A percentile compares a stretch with the other conserved stretches of the same genome.
These are phyloP conservation scores for Limnephilus auricula DNA, from an alignment of 2,888 invertebrate genomes.

Conservation along the genomic window DNA sequence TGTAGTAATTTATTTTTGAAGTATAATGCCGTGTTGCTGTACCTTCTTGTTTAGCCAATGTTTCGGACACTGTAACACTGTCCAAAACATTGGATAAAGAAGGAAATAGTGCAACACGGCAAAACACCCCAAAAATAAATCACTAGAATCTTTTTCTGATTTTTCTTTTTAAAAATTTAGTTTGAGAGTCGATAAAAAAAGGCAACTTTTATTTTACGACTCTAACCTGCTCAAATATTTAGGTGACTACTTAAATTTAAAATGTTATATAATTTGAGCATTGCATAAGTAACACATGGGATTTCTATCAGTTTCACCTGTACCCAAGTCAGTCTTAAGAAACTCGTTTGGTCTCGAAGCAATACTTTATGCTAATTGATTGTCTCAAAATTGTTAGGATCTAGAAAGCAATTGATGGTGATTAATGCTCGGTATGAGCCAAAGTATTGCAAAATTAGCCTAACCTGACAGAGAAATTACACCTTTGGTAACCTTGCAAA, in stretches of 20 bases:
- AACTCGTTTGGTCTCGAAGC: constrained; percentile 4
- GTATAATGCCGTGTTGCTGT: no score
- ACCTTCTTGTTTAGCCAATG: no score
- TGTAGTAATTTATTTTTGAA: no score
- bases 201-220: not conserved
- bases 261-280: not conserved
- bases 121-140: no score
- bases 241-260: not conserved
- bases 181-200: no score
- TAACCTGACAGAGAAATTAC: constrained; percentile 8
- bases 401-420: constrained; percentile 22
- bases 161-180: no score
- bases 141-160: no score
- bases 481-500: not conserved
- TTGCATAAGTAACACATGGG: not conserved
- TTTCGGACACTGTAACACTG: no score
- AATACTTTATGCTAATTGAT: constrained; percentile 25
- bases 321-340: not conserved
- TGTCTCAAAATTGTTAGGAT: not conserved
- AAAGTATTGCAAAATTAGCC: constrained; percentile 28
- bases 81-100: no score
- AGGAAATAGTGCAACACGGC: no score
- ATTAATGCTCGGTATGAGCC: not conserved
- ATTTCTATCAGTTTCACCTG: constrained; percentile 6
- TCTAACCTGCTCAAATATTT: not conserved